These are phyloP conservation scores for Magallana gigas DNA, from an alignment of 1,140 invertebrate genomes.

Conservation along the genomic window DNA sequence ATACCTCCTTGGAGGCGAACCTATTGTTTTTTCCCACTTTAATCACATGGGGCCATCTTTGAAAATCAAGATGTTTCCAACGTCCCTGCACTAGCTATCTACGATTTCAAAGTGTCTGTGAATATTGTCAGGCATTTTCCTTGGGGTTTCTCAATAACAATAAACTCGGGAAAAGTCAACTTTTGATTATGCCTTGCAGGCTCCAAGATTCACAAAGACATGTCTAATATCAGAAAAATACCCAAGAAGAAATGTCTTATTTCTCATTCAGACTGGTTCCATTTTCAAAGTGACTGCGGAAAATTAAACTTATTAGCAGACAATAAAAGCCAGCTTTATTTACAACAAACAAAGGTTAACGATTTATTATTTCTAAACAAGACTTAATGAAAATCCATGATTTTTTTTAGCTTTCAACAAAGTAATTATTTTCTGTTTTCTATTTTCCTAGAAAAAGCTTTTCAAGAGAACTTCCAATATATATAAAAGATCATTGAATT, in stretches of 20 bases:
- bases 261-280: background rate
- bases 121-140: background rate
- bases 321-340: background rate
- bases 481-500: no score
- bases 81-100: background rate
- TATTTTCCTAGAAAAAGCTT: background rate
- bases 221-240: background rate
- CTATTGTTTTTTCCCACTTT: conserved; percentile 5
- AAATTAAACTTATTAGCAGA: background rate
- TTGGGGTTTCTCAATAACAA: background rate
- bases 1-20: background rate
- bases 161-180: background rate
- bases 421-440: background rate
- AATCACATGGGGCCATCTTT: conserved; percentile 18
- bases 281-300: background rate
- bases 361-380: background rate
- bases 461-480: no score
- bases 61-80: conserved; percentile 26
- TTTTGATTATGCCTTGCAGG: background rate
- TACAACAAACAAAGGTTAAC: background rate
- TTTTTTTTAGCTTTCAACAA: background rate
- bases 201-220: background rate
- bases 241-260: background rate
- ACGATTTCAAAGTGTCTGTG: background rate
- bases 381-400: background rate